A percentile compares a stretch with the other conserved stretches of the same genome.
Evolutionary conservation across 2,113 vertebrate species (phyloP).

Genomic region (Siphamia tubifer): DNA sequence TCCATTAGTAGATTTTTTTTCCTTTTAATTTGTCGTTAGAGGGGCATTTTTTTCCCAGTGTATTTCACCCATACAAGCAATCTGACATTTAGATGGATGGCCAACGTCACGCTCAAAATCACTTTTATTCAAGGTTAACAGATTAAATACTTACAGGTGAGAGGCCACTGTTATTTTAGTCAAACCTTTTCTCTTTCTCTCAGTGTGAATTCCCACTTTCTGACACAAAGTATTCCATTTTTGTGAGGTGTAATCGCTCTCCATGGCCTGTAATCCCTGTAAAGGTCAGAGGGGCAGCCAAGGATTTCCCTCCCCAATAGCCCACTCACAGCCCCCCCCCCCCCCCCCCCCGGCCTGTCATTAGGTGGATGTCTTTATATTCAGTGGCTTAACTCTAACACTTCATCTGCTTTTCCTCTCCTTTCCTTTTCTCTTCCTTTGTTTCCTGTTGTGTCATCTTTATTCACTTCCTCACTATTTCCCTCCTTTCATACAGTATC

Average conservation of each 20-base stretch:
- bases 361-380: constrained; percentile 50
- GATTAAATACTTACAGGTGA: not conserved
- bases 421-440: not conserved
- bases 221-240: not conserved
- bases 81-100: not conserved
- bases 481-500: too few species aligned
- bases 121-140: not conserved
- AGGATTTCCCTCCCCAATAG: constrained; percentile 1
- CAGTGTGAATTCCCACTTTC: not conserved
- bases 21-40: too few species aligned
- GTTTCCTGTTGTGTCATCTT: too few species aligned
- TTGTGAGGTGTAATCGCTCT: not conserved
- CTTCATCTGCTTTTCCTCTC: not conserved
- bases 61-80: too few species aligned
- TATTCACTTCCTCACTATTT: too few species aligned
- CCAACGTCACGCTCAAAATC: not conserved
- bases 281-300: not conserved
- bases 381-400: constrained; percentile 43
- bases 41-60: too few species aligned
- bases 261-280: not conserved
- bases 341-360: constrained; percentile 12
- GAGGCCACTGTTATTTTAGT: not conserved
- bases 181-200: not conserved
- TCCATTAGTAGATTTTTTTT: too few species aligned
- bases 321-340: not conserved